Conservation (phyloP, 92 coral and sea anemone species). For the Phenganax stokvisi region DNA sequence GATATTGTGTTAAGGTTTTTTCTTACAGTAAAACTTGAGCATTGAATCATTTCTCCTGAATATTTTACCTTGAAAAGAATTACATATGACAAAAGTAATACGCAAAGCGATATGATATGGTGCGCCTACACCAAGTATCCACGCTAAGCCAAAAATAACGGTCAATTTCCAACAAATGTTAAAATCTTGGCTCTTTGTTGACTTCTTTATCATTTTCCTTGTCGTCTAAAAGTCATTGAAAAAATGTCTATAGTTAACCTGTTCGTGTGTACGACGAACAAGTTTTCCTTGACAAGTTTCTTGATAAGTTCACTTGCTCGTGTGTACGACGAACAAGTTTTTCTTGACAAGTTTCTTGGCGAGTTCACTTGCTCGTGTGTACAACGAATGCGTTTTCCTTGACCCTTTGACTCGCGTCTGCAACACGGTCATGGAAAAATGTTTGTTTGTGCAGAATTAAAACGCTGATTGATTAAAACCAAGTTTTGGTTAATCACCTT, state of each 20-base stretch:
- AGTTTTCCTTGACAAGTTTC: background rate
- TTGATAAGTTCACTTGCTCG: too few species aligned
- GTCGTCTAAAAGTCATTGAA: background rate
- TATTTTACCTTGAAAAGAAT: conserved; percentile 22
- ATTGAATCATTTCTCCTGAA: too few species aligned
- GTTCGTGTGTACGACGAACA: background rate
- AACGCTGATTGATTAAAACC: background rate
- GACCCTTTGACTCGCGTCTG: background rate
- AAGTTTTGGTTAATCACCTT: background rate
- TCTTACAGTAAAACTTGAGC: too few species aligned
- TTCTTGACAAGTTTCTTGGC: too few species aligned
- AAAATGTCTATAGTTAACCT: background rate
- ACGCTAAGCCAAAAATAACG: background rate
- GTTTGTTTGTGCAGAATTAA: background rate
- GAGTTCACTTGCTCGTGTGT: too few species aligned
- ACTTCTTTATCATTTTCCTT: background rate
- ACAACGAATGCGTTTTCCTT: too few species aligned
- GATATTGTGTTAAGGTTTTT: background rate
- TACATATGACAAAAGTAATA: background rate
- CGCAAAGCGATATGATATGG: background rate
- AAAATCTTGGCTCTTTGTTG: conserved; percentile 9
- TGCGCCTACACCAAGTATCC: background rate
- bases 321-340: too few species aligned
- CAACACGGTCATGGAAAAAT: background rate
- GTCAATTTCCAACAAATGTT: conserved; percentile 9